A percentile compares a stretch with the other conserved stretches of the same genome.
phyloP scores from a whole-genome alignment of 2,797 vertebrate species.

The Protonibea diacanthus region DNA sequence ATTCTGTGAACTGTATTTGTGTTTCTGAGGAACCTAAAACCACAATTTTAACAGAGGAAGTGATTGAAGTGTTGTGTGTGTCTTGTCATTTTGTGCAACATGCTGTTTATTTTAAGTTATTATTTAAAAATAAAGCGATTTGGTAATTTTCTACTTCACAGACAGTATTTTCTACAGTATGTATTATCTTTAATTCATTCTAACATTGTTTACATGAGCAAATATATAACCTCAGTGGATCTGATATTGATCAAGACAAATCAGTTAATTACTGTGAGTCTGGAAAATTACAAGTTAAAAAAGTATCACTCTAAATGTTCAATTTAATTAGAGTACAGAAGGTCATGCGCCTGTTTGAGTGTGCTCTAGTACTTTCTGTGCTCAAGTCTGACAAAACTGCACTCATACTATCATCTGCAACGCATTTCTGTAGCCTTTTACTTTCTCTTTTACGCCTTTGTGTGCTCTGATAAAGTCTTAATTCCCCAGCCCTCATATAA shows the following conservation, averaged over 20 bases:
- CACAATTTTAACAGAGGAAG: background rate
- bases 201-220: background rate
- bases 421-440: constrained; percentile 36
- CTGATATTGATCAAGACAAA: background rate
- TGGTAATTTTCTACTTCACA: background rate
- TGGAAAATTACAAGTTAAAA: background rate
- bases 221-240: background rate
- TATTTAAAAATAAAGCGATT: background rate
- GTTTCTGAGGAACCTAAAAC: background rate
- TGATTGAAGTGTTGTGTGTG: background rate
- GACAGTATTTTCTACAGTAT: too few species aligned
- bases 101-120: background rate
- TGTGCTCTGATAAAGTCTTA: constrained; percentile 36
- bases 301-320: background rate
- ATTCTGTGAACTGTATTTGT: background rate
- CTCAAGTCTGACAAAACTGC: constrained; percentile 4
- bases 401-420: constrained; percentile 15
- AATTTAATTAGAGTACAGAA: background rate
- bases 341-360: background rate
- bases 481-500: constrained; percentile 40
- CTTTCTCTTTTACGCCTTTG: constrained; percentile 38
- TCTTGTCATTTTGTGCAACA: background rate
- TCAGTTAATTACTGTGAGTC: background rate
- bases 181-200: background rate
- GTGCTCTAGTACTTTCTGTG: background rate